Evolutionary conservation across 2,888 invertebrate species (phyloP).

Genomic region (Anoncus sp.): DNA sequence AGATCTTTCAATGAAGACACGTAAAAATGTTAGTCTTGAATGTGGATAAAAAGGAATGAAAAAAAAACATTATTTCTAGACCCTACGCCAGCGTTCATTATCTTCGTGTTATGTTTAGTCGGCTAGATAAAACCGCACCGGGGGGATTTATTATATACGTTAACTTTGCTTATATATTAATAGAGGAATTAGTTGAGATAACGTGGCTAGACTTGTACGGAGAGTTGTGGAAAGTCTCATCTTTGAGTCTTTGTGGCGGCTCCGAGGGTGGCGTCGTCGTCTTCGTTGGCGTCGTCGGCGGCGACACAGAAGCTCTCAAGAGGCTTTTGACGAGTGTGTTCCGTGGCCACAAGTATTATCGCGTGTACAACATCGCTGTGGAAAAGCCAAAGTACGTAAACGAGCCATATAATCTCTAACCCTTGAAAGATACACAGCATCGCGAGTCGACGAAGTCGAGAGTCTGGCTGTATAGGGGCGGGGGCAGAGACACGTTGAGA

Average conservation of each 20-base stretch:
- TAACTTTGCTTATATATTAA: slow-evolving; percentile 28
- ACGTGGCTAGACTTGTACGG: slow-evolving; percentile 11
- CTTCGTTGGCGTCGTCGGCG: too few relatives aligned
- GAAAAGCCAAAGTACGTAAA: slow-evolving; percentile 56
- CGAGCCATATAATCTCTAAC: slow-evolving; percentile 51
- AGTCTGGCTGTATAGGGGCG: slow-evolving; percentile 10
- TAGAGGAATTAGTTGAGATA: slow-evolving; percentile 52
- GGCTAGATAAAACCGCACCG: slow-evolving; percentile 36
- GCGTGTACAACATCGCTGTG: slow-evolving; percentile 31
- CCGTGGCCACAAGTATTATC: slow-evolving; percentile 47
- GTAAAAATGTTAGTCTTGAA: background rate
- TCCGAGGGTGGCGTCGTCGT: too few relatives aligned
- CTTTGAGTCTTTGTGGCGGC: slow-evolving; percentile 13
- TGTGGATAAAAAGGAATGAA: background rate
- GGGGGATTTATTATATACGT: slow-evolving; percentile 36
- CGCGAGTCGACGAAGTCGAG: slow-evolving; percentile 39
- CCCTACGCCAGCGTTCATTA: slow-evolving; percentile 1
- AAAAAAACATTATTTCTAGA: slow-evolving; percentile 19
- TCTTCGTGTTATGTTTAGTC: slow-evolving; percentile 61
- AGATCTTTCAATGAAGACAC: slow-evolving; percentile 9
- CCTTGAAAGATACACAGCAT: slow-evolving; percentile 18
- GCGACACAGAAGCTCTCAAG: slow-evolving; percentile 36
- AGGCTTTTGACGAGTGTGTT: slow-evolving; percentile 55
- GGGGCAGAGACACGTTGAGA: slow-evolving; percentile 2
- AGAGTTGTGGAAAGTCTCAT: slow-evolving; percentile 16